phyloP scores from a whole-genome alignment of 2,888 invertebrate genomes.

The Nematopogon swammerdamellus region DNA sequence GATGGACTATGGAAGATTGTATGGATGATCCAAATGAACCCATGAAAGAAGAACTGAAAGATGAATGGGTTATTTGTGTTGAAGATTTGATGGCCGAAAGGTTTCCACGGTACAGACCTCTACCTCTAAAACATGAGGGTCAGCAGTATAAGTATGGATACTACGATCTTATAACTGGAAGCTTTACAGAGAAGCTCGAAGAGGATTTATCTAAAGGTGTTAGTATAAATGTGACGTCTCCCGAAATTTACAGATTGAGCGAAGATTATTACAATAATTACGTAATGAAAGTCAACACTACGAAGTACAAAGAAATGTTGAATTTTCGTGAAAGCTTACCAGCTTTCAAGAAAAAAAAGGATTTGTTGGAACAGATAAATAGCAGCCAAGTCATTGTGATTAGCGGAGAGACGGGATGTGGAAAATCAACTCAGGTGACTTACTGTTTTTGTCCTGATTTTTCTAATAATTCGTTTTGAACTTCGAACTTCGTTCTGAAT shows the following conservation, averaged over 20 bases:
- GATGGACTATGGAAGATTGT: no score
- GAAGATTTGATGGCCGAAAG: constrained; percentile 53
- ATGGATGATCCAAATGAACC: no score
- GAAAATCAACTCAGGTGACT: constrained; percentile 93
- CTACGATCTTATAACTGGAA: constrained; percentile 31
- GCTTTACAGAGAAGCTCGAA: constrained; percentile 59
- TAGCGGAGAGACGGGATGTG: constrained; percentile 86
- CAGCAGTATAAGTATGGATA: constrained; percentile 35
- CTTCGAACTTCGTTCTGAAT: no score
- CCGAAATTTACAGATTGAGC: constrained; percentile 30
- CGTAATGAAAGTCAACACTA: constrained; percentile 24
- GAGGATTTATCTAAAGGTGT: constrained; percentile 28
- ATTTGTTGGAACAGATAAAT: constrained; percentile 60
- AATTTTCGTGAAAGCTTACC: constrained; percentile 64
- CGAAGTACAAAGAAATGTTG: constrained; percentile 53
- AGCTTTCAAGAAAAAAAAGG: constrained; percentile 55
- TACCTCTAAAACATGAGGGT: constrained; percentile 17
- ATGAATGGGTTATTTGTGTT: constrained; percentile 35
- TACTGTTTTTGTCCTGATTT: no score
- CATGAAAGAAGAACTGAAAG: constrained; percentile 28
- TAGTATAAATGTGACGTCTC: constrained; percentile 19
- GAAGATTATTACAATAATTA: constrained; percentile 38
- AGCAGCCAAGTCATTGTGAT: constrained; percentile 72
- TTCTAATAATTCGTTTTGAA: no score
- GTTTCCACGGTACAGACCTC: no score